A percentile compares a stretch with the other conserved stretches of the same genome.
Conservation (phyloP, 2,797 vertebrate species). For the Scolopax bukidnonensis region DNA sequence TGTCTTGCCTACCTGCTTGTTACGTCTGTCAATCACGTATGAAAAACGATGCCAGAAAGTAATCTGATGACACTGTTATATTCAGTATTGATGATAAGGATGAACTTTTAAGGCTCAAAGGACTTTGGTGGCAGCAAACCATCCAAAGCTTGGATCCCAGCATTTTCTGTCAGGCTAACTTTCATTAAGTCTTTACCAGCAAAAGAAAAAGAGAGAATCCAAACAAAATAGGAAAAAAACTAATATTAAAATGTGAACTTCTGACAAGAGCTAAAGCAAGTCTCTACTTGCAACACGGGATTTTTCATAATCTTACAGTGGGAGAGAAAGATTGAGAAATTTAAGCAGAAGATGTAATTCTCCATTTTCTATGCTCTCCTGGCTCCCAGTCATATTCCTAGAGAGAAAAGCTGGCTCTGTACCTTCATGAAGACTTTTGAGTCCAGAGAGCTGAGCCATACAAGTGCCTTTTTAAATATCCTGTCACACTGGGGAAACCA, state of each 20-base stretch:
- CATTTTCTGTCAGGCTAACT: not conserved
- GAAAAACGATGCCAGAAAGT: not conserved
- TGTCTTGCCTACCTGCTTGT: conserved; percentile 38
- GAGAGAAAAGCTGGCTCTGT: not conserved
- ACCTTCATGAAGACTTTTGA: not conserved
- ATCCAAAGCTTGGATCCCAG: not conserved
- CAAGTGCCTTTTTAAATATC: not conserved
- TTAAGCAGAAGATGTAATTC: not conserved
- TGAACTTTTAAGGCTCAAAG: not conserved
- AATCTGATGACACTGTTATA: not conserved
- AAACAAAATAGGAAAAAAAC: not conserved
- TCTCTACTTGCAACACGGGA: not conserved
- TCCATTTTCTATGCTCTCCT: not conserved
- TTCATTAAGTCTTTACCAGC: not conserved
- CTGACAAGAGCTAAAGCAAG: not conserved
- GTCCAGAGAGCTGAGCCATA: not conserved
- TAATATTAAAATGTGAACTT: not conserved
- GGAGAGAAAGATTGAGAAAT: not conserved
- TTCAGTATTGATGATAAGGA: not conserved
- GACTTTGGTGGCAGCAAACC: not conserved
- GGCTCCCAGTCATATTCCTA: not conserved
- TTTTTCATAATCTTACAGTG: not conserved
- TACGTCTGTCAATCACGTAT: conserved; percentile 44
- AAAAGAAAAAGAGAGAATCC: not conserved
- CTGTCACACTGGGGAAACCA: not conserved